Base-by-base conservation (phyloP, 2,888 invertebrate genomes). In the Nomada ruficornis region DNA sequence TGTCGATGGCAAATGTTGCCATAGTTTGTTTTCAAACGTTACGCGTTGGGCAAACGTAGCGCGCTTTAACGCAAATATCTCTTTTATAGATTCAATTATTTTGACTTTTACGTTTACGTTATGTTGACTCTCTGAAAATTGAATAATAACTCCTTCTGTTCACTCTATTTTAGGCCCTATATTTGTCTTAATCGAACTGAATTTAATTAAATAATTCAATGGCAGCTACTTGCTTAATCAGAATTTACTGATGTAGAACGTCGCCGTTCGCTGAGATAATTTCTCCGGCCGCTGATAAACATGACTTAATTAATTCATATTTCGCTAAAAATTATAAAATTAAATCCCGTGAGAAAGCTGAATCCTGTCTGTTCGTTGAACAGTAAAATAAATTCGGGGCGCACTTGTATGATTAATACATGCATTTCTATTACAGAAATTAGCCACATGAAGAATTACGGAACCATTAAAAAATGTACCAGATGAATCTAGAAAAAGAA, bases 11-110 rank as follows among this genome's bases (percentile, higher is more conserved):
- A 62, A 50, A 55, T 18, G 70, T 52, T 15, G 23, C 15, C 54
- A 23, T 18, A 29, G 42, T 67, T 77, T 63, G 50, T 68, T 65
- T 44, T 60, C 59, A 36, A 75, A 44, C 52, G 26, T 72, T 26
- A 11, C 29, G 2, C 47, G 20, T n/a, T 20, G 20, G 2, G 13
- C 20, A 20, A 26, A 5, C 26, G 20, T 11, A 47, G 10, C 13
- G 7, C 11, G 13, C n/a, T 29, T 65, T 52, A 18, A 3, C n/a
- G 18, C 29, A 10, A 7, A 11, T 7, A 47, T 15, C 18, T 52
- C n/a, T 13, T 29, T 13, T n/a, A 18, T 5, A 23, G 23, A 11
- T 20, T 29, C 50, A n/a, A 52, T 65, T 2, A 1, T 23, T 23
- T 10, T 9, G n/a, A 18, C n/a, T n/a, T 7, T 52, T 52, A 52